phyloP scores from a whole-genome alignment of 2,888 invertebrate genomes.

The Andrena trimmerana region DNA sequence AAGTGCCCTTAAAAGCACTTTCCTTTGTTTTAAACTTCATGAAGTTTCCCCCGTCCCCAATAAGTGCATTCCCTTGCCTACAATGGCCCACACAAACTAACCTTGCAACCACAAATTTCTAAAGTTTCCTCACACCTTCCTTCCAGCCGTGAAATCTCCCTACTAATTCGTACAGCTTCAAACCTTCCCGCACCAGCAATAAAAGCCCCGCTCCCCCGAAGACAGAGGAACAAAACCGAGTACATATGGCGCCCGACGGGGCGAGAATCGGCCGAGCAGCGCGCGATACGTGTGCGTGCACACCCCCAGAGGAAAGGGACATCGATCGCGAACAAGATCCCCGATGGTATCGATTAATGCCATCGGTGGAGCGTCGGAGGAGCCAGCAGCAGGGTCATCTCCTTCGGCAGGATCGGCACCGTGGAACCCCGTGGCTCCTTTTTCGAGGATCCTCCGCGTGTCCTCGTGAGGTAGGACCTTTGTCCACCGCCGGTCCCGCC shows the following conservation, averaged over 20 bases:
- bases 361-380: conserved; percentile 25
- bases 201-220: too few species aligned
- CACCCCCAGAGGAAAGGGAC: conserved; percentile 11
- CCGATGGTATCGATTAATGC: conserved; percentile 67
- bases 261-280: not conserved
- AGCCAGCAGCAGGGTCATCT: conserved; percentile 33
- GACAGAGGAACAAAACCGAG: too few species aligned
- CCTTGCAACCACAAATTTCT: not conserved
- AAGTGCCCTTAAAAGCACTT: not conserved
- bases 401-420: conserved; percentile 56
- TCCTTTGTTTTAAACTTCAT: not conserved
- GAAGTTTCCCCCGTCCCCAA: not conserved
- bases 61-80: not conserved
- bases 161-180: not conserved
- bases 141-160: not conserved
- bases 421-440: conserved; percentile 69
- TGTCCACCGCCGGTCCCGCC: conserved; percentile 72
- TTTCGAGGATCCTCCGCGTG: conserved; percentile 58
- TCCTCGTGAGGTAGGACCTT: conserved; percentile 67
- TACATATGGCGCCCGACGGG: not conserved
- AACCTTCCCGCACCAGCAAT: too few species aligned
- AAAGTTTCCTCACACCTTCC: not conserved
- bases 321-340: conserved; percentile 51
- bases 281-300: not conserved
- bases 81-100: not conserved